phyloP scores from a whole-genome alignment of 2,888 invertebrate species.

The Tinea trinotella region DNA sequence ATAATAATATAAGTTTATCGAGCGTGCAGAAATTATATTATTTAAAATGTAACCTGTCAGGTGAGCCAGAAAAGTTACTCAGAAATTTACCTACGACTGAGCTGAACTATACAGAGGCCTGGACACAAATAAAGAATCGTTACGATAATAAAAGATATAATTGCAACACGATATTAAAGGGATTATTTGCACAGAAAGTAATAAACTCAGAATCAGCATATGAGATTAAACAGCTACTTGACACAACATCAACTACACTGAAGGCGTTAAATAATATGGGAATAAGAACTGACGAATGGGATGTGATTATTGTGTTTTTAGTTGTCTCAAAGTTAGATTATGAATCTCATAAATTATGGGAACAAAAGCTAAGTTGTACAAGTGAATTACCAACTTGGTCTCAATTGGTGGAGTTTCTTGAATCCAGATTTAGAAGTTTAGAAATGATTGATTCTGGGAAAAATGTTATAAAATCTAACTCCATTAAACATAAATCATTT shows the following conservation, averaged over 20 bases:
- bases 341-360: slow-evolving; percentile 26
- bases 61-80: slow-evolving; percentile 24
- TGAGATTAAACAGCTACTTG: slow-evolving; percentile 22
- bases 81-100: slow-evolving; percentile 24
- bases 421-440: slow-evolving; percentile 20
- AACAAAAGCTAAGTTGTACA: no score
- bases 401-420: slow-evolving; percentile 21
- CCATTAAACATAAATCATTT: slow-evolving; percentile 20
- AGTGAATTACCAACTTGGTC: slow-evolving; percentile 11
- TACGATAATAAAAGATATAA: slow-evolving; percentile 26
- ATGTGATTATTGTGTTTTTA: slow-evolving; percentile 23
- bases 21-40: slow-evolving; percentile 26
- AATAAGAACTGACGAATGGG: slow-evolving; percentile 19
- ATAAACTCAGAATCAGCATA: slow-evolving; percentile 22
- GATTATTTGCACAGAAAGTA: slow-evolving; percentile 22
- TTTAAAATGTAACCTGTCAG: slow-evolving; percentile 24
- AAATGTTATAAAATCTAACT: not conserved
- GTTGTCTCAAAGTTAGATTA: slow-evolving; percentile 25
- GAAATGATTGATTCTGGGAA: slow-evolving; percentile 21
- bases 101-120: slow-evolving; percentile 25
- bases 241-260: slow-evolving; percentile 23
- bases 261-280: slow-evolving; percentile 23
- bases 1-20: slow-evolving; percentile 22
- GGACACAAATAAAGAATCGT: slow-evolving; percentile 23
- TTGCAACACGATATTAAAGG: slow-evolving; percentile 24